Conservation (phyloP, 1,140 invertebrate species). For the Leptinotarsa defecta region DNA sequence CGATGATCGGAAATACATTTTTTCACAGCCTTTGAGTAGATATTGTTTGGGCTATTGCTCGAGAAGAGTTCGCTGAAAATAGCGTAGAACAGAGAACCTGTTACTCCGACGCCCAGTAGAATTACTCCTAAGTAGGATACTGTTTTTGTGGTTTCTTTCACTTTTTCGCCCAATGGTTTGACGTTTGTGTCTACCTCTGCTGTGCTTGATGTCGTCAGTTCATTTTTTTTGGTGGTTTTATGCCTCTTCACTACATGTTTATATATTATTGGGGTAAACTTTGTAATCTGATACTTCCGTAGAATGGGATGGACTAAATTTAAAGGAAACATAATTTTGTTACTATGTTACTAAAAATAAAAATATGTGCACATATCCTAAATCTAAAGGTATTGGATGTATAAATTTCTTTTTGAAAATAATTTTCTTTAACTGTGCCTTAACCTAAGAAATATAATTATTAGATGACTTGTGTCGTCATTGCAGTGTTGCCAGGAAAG, state of each 20-base stretch:
- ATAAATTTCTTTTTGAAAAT: too few species aligned
- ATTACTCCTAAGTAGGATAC: constrained; percentile 82
- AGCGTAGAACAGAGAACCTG: constrained; percentile 78
- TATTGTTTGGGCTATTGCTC: constrained; percentile 78
- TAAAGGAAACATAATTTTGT: constrained; percentile 19
- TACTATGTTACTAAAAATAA: neutral
- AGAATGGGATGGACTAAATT: constrained; percentile 15
- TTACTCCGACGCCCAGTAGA: constrained; percentile 75
- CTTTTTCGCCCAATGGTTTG: constrained; percentile 69
- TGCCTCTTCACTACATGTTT: neutral
- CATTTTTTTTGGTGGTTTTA: constrained; percentile 28
- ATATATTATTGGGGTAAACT: constrained; percentile 10
- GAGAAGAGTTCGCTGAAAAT: constrained; percentile 87
- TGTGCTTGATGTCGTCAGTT: constrained; percentile 23
- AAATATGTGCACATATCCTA: too few species aligned
- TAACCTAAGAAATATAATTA: too few species aligned
- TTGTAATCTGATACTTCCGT: constrained; percentile 8
- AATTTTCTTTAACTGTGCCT: too few species aligned
- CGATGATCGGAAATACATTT: constrained; percentile 70
- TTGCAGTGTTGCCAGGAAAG: too few species aligned
- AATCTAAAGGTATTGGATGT: too few species aligned
- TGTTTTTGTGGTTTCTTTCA: constrained; percentile 87
- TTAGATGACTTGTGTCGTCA: too few species aligned
- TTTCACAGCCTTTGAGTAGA: constrained; percentile 80
- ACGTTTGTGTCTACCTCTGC: constrained; percentile 61